Base-by-base conservation (phyloP, 2,113 vertebrate genomes). In the Microtus ochrogaster region DNA sequence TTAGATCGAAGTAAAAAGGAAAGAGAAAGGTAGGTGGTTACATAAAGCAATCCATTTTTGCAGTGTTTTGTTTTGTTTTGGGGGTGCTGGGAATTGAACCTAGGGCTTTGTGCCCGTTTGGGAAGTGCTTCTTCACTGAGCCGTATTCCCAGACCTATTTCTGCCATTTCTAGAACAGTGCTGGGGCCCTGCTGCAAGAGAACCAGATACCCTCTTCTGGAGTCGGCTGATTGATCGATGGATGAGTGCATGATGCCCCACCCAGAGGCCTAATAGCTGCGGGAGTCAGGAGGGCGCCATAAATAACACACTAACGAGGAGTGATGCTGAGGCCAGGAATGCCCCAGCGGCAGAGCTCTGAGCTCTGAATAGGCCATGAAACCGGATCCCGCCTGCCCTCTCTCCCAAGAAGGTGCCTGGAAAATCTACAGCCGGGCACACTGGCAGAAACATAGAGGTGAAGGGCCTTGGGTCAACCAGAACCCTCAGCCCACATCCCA, bases 291-390 rank as follows among this genome's bases (percentile, higher is more conserved):
- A 98, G 93, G 91, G 65, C n/a, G 1, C 94, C 96, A 96, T 97
- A 97, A 98, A 97, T 97, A 97, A 98, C 94, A 88, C 10, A 47
- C 33, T 97, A 97, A 97, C 72, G 13, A 94, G 84, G 21, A 28
- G 17, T 90, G 95, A 44, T 78, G 86, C 39, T 0, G 74, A 1
- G 47, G 47, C 93, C 90, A 76, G 90, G 93, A 92, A 85, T 72
- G 91, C 77, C 39, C 72, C 33, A 72, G 92, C 55, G 52, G 0
- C 2, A 1, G 17, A 2, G 82, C 91, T 87, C 4, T 19, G 92
- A 30, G 78, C 92, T 94, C 65, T 88, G 30, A 44, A 63, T 36
- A 26, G n/a, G 6, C 92, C 16, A 28, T 24, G 92, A 98, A 97
- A 97, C 93, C 39, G 3, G 92, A 97, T 83, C 95, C 78, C 0